These are phyloP conservation scores for Haliclystus octoradiatus DNA, from an alignment of 30 jellyfish, hydroid and myxozoan genomes.

Conservation along the genomic window DNA sequence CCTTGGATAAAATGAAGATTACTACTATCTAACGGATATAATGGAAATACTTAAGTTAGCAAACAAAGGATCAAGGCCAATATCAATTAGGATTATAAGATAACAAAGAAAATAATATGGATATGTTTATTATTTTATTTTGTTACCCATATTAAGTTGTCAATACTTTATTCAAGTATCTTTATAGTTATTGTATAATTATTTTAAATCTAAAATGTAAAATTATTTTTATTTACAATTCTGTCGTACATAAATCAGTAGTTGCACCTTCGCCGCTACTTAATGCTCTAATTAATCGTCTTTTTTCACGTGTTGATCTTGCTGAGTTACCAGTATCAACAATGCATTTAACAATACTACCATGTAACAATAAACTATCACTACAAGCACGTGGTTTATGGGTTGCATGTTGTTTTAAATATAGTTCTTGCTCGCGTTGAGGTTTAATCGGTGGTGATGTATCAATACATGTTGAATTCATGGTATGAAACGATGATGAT, in stretches of 20 bases:
- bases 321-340: slow-evolving; percentile 86
- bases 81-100: too few relatives aligned
- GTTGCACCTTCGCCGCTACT: slow-evolving; percentile 32
- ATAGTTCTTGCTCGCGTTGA: not conserved
- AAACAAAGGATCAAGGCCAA: too few relatives aligned
- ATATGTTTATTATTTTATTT: too few relatives aligned
- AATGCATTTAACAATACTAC: slow-evolving; percentile 35
- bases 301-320: slow-evolving; percentile 40
- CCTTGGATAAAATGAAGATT: too few relatives aligned
- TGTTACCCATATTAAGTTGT: too few relatives aligned
- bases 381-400: slow-evolving; percentile 63
- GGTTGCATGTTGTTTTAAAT: not conserved
- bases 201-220: not conserved
- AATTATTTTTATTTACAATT: slow-evolving; percentile 20
- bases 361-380: slow-evolving; percentile 54
- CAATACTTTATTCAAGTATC: too few relatives aligned
- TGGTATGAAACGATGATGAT: slow-evolving; percentile 14
- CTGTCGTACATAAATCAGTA: slow-evolving; percentile 80
- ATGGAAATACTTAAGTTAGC: too few relatives aligned
- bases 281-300: slow-evolving; percentile 35
- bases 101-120: too few relatives aligned
- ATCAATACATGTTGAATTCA: slow-evolving; percentile 4
- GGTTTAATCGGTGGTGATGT: not conserved
- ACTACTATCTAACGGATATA: too few relatives aligned
- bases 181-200: too few relatives aligned